Conservation (phyloP, 2,888 invertebrate genomes). For the Linnaemya vulpina region DNA sequence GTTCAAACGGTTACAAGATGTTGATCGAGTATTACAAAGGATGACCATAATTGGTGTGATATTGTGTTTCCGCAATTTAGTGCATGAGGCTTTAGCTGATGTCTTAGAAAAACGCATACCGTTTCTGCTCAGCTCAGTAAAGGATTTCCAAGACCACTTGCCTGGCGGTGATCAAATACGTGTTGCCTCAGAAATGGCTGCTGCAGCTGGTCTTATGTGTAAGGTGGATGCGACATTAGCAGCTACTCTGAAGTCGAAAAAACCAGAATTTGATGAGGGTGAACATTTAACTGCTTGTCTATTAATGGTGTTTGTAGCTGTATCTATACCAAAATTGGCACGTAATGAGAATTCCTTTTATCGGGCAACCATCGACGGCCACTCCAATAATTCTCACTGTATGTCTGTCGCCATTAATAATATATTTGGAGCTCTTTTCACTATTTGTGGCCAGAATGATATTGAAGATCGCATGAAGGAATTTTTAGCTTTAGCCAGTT, state of each 20-base stretch:
- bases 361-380: conserved; percentile 93
- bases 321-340: conserved; percentile 97
- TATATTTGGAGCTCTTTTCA: conserved; percentile 98
- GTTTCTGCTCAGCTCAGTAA: conserved; percentile 96
- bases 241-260: conserved; percentile 94
- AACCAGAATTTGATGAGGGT: conserved; percentile 93
- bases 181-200: conserved; percentile 98
- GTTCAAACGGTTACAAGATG: conserved; percentile 93
- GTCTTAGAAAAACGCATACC: conserved; percentile 97
- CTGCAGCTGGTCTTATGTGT: conserved; percentile 96
- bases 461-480: conserved; percentile 99
- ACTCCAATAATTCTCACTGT: conserved; percentile 99
- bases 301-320: conserved; percentile 99
- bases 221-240: conserved; percentile 98
- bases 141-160: conserved; percentile 96
- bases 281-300: conserved; percentile 97
- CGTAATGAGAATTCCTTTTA: conserved; percentile 95
- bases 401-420: conserved; percentile 98
- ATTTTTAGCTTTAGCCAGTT: conserved; percentile 95
- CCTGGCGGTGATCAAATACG: conserved; percentile 95
- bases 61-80: conserved; percentile 95
- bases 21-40: conserved; percentile 96
- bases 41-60: conserved; percentile 99
- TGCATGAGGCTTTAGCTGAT: conserved; percentile 96
- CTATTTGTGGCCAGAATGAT: conserved; percentile 97